Conservation (phyloP, 64 coral and sea anemone species). For the Montipora efflorescens region DNA sequence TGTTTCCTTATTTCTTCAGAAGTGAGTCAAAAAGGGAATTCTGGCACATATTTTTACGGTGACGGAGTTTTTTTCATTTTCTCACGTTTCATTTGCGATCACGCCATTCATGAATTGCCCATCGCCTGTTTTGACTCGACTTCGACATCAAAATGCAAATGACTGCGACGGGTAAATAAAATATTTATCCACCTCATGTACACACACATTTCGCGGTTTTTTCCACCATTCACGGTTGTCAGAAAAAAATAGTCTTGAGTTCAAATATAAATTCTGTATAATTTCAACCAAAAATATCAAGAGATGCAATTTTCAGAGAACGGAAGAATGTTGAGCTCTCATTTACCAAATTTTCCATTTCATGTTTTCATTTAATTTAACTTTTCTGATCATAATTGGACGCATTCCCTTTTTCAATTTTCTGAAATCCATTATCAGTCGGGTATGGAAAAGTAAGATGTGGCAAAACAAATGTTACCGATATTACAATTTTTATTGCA, state of each 20-base stretch:
- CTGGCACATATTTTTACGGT: too few species aligned
- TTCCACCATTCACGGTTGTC: neutral
- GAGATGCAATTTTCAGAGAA: neutral
- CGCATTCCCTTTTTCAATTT: neutral
- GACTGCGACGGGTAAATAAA: neutral
- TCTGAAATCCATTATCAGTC: neutral
- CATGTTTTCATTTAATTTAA: neutral
- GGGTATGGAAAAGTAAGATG: neutral
- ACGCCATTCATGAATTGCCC: neutral
- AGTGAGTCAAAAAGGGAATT: too few species aligned
- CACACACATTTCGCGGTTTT: neutral
- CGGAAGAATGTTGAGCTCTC: neutral
- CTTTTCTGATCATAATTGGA: neutral
- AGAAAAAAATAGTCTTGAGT: neutral
- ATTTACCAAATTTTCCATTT: neutral
- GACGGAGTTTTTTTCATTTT: too few species aligned
- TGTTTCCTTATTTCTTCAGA: too few species aligned
- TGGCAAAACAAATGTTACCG: too few species aligned
- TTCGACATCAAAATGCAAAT: conserved; percentile 1
- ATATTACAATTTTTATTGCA: too few species aligned
- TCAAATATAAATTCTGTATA: neutral
- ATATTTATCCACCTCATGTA: neutral
- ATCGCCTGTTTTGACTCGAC: neutral
- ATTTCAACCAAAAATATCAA: too few species aligned
- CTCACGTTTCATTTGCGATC: neutral